phyloP scores from a whole-genome alignment of 2,888 invertebrate species.

The Lycocerus yunnanus region DNA sequence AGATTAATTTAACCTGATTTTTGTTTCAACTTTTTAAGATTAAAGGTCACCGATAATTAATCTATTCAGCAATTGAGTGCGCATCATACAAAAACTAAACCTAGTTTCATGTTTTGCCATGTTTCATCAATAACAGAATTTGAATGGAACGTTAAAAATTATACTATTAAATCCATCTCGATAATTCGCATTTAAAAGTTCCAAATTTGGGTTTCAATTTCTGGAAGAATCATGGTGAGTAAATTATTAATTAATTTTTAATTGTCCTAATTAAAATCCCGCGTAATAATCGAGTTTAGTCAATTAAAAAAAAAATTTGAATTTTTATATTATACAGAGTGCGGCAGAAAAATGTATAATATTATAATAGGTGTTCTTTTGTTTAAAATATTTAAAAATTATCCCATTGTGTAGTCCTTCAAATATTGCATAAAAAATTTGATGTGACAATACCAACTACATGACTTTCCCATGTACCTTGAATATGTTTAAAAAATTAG shows the following conservation, averaged over 20 bases:
- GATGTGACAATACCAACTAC: no score
- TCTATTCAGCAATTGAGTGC: neutral
- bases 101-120: neutral
- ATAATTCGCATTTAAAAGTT: neutral
- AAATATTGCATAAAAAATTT: no score
- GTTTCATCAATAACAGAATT: neutral
- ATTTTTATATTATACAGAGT: no score
- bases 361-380: no score
- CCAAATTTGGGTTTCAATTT: neutral
- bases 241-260: neutral
- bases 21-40: neutral
- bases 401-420: no score
- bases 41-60: neutral
- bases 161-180: neutral
- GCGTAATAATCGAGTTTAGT: no score
- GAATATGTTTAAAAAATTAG: no score
- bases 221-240: neutral
- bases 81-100: neutral
- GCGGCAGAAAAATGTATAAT: no score
- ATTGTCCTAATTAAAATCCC: neutral
- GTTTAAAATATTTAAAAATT: no score
- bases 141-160: neutral
- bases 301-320: no score
- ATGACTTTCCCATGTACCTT: no score
- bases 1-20: neutral